Percentiles rank a stretch among this genome's conserved stretches.
Conservation (phyloP, 2,888 invertebrate genomes). For the Altica lythri region DNA sequence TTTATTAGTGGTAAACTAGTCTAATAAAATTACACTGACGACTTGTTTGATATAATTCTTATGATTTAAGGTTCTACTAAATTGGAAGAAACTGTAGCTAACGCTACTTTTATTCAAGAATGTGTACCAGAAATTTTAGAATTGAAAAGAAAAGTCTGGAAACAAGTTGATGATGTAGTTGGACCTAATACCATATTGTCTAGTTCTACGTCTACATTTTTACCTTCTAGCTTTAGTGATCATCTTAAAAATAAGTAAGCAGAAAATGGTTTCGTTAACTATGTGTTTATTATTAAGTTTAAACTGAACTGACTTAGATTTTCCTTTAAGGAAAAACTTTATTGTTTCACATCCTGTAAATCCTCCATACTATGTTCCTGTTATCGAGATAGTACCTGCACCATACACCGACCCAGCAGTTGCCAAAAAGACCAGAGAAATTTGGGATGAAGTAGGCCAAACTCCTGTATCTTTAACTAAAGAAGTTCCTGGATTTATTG, state of each 20-base stretch:
- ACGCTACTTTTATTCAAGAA: constrained; percentile 85
- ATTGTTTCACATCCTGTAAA: constrained; percentile 94
- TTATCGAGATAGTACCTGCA: constrained; percentile 93
- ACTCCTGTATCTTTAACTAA: constrained; percentile 83
- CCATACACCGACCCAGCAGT: constrained; percentile 88
- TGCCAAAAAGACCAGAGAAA: constrained; percentile 70
- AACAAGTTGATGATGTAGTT: constrained; percentile 76
- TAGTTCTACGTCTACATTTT: constrained; percentile 91
- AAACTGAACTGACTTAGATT: neutral
- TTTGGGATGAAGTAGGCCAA: constrained; percentile 90
- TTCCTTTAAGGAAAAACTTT: constrained; percentile 60
- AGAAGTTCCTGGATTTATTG: constrained; percentile 90
- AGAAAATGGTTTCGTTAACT: neutral
- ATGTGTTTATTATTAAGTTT: neutral
- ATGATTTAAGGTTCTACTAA: constrained; percentile 64
- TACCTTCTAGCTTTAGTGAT: constrained; percentile 86
- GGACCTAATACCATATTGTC: constrained; percentile 81
- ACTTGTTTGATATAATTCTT: neutral
- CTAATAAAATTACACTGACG: neutral
- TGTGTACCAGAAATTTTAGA: constrained; percentile 90
- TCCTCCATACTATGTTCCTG: constrained; percentile 93
- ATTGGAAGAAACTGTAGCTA: constrained; percentile 73
- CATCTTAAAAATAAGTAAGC: constrained; percentile 70
- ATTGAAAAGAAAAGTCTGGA: constrained; percentile 80
- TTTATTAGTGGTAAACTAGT: constrained; percentile 70